phyloP scores from a whole-genome alignment of 2,888 invertebrate species.

The Synanthedon vespiformis region DNA sequence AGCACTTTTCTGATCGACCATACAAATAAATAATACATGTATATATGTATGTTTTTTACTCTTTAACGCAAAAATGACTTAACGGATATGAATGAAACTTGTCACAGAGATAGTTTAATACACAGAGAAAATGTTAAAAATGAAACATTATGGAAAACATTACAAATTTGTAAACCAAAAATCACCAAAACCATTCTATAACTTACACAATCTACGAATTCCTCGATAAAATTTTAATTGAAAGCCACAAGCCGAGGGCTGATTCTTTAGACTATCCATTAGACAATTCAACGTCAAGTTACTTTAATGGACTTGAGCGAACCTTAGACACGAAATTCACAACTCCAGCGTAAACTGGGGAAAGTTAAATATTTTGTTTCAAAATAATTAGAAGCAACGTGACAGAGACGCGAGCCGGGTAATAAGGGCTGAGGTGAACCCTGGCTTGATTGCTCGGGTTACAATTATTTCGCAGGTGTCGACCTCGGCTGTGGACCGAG shows the following conservation, averaged over 20 bases:
- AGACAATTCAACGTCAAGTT: background rate
- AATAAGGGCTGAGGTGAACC: background rate
- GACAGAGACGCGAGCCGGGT: conserved; percentile 3
- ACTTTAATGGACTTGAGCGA: background rate
- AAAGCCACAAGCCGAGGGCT: background rate
- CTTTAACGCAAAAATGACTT: too few relatives aligned
- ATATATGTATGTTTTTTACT: too few relatives aligned
- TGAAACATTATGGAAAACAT: too few relatives aligned
- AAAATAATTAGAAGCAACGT: conserved; percentile 14
- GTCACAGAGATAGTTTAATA: too few relatives aligned
- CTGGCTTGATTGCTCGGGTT: background rate
- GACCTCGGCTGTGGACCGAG: background rate
- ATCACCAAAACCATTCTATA: too few relatives aligned
- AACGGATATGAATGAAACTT: too few relatives aligned
- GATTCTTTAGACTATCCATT: background rate
- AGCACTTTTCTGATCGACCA: too few relatives aligned
- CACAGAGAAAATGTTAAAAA: too few relatives aligned
- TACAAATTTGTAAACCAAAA: too few relatives aligned
- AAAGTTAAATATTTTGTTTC: conserved; percentile 15
- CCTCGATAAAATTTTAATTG: background rate
- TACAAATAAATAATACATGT: too few relatives aligned
- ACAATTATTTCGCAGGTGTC: background rate
- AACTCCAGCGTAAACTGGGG: background rate
- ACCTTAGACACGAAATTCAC: background rate
- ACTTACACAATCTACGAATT: background rate